These are phyloP conservation scores for Stenodera caucasica DNA, from an alignment of 2,888 invertebrate genomes.

Conservation along the genomic window DNA sequence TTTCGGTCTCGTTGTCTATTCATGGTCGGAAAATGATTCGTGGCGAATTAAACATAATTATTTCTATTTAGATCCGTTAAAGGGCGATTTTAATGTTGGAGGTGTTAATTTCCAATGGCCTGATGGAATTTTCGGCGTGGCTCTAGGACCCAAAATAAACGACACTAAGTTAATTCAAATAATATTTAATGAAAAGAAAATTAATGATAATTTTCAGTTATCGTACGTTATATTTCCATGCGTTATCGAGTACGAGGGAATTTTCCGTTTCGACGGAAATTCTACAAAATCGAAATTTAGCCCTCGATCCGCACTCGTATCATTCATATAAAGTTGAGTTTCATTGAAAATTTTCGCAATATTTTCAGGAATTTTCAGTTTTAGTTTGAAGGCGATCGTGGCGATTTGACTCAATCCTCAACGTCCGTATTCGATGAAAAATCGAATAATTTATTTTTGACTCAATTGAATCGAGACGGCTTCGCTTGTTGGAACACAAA, in stretches of 20 bases:
- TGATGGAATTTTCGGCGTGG: slow-evolving; percentile 78
- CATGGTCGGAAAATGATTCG: slow-evolving; percentile 70
- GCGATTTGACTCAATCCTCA: slow-evolving; percentile 72
- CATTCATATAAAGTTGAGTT: slow-evolving; percentile 67
- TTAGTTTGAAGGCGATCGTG: slow-evolving; percentile 70
- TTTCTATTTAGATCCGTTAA: slow-evolving; percentile 81
- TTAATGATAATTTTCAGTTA: too few relatives aligned
- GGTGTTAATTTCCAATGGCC: slow-evolving; percentile 86
- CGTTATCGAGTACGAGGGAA: slow-evolving; percentile 78
- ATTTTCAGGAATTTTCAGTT: slow-evolving; percentile 37
- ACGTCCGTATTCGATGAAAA: slow-evolving; percentile 71
- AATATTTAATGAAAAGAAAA: slow-evolving; percentile 12
- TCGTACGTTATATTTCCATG: slow-evolving; percentile 79
- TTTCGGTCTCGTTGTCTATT: slow-evolving; percentile 78
- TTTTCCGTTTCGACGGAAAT: slow-evolving; percentile 76
- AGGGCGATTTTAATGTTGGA: slow-evolving; percentile 74
- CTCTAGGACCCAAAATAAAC: slow-evolving; percentile 65
- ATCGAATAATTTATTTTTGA: slow-evolving; percentile 73
- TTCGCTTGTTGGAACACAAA: slow-evolving; percentile 80
- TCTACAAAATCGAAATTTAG: slow-evolving; percentile 71
- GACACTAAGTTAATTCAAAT: slow-evolving; percentile 48
- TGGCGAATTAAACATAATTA: slow-evolving; percentile 81
- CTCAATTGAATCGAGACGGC: slow-evolving; percentile 76
- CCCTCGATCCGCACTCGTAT: slow-evolving; percentile 68
- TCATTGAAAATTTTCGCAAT: neutral